phyloP scores from a whole-genome alignment of 2,113 vertebrate species.

The Rattus norvegicus region GRCr8 NC_086026.1:69692501-69693000 shows the following conservation, averaged over 20 bases:
- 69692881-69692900: background rate
- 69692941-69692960: background rate
- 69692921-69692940: background rate
- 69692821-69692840: background rate
- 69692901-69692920: background rate
- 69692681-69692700: background rate
- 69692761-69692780: background rate
- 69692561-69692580: background rate
- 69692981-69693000: background rate
- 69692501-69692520: slow-evolving; percentile 25
- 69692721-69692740: background rate
- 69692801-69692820: background rate
- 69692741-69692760: background rate
- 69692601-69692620: background rate
- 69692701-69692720: background rate
- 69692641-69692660: background rate
- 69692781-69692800: background rate
- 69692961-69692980: background rate
- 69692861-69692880: background rate
- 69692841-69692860: background rate
- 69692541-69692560: background rate
- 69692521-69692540: background rate
- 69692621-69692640: background rate
- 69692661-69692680: background rate
- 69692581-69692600: background rate